phyloP scores from a whole-genome alignment of 2,113 vertebrate species.

The Xenopus borealis region DNA sequence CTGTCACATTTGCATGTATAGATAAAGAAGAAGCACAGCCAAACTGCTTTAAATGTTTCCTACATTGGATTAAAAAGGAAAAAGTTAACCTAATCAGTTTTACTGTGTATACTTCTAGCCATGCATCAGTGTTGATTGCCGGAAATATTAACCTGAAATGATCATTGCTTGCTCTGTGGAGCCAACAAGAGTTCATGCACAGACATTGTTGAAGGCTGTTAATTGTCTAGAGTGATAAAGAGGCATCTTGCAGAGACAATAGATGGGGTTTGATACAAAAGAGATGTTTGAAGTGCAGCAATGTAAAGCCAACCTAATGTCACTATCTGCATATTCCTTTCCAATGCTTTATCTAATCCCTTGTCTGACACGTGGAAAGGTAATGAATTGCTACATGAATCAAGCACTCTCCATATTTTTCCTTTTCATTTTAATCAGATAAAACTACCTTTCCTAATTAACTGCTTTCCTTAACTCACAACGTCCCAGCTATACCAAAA shows the following conservation, averaged over 20 bases:
- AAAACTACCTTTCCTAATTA: not conserved
- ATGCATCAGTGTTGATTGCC: slow-evolving; percentile 37
- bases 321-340: slow-evolving; percentile 16
- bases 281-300: slow-evolving; percentile 24
- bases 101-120: slow-evolving; percentile 15
- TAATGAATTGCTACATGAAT: slow-evolving; percentile 9
- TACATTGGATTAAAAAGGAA: not conserved
- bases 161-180: slow-evolving; percentile 35
- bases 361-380: slow-evolving; percentile 2
- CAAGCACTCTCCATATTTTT: not conserved
- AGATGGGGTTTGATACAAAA: slow-evolving; percentile 27
- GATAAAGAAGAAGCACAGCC: not conserved
- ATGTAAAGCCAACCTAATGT: slow-evolving; percentile 29
- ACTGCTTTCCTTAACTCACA: not conserved
- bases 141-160: slow-evolving; percentile 30
- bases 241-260: slow-evolving; percentile 37
- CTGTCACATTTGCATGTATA: too few relatives aligned
- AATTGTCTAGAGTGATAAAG: slow-evolving; percentile 41
- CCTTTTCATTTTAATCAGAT: slow-evolving; percentile 1
- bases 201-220: slow-evolving; percentile 33
- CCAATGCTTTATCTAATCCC: slow-evolving; percentile 16
- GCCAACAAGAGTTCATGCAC: slow-evolving; percentile 35
- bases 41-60: not conserved
- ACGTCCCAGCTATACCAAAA: not conserved
- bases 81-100: slow-evolving; percentile 14